Evolutionary conservation across 1,140 invertebrate species (phyloP).

Genomic region (Brachionus koreanus): DNA sequence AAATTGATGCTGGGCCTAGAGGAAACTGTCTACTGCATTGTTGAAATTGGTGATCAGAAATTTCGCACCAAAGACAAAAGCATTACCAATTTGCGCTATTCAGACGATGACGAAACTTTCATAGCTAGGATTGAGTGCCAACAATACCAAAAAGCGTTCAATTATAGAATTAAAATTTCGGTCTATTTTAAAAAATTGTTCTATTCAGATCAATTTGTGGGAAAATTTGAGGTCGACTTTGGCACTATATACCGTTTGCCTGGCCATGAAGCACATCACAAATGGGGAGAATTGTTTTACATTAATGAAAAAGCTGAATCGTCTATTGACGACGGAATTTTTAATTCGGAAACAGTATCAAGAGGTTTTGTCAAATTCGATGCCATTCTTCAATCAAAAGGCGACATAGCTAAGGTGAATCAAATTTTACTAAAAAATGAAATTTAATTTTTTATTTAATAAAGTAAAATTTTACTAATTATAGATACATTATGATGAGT

Average conservation of each 20-base stretch:
- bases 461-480: neutral
- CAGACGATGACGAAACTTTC: conserved; percentile 8
- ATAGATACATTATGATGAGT: conserved; percentile 38
- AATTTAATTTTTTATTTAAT: neutral
- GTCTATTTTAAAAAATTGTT: conserved; percentile 24
- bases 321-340: neutral
- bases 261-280: conserved; percentile 26
- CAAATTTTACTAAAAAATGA: neutral
- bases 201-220: conserved; percentile 7
- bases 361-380: conserved; percentile 37
- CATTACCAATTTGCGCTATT: conserved; percentile 6
- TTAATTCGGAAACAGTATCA: neutral
- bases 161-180: conserved; percentile 23
- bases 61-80: conserved; percentile 34
- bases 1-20: neutral
- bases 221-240: conserved; percentile 35
- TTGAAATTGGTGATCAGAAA: conserved; percentile 33
- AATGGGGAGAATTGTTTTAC: conserved; percentile 26
- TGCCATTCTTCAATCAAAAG: conserved; percentile 31
- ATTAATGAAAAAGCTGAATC: neutral
- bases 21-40: conserved; percentile 10
- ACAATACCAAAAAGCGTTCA: conserved; percentile 36
- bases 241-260: conserved; percentile 28
- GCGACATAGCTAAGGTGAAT: conserved; percentile 13
- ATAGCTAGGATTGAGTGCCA: neutral